Evolutionary conservation across 2,113 vertebrate genomes (phyloP), one percentile per base, ranked within the genome.

Genomic region (Merops nubicus): DNA sequence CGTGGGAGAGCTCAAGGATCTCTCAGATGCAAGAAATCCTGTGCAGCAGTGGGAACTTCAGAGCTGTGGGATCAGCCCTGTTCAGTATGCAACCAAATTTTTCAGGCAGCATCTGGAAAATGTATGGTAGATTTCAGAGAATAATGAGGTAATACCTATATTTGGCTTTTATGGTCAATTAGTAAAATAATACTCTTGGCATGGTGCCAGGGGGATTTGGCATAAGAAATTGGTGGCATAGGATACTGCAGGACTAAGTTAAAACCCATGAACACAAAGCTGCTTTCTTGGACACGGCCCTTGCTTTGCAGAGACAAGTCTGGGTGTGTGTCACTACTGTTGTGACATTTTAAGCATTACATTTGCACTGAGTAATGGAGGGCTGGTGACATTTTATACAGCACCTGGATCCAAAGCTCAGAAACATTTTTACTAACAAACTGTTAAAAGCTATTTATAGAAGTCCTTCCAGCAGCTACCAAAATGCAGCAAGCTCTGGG

Each of bases 101-200:
- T 75, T 86, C 59, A 47, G 73, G 51, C 83, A 79, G 50, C 90
- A 77, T 84, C 93, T 95, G 90, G 90, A 81, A 94, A 86, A 93
- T 64, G 60, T 45, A 8, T 6, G 43, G 56, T 29, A 69, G 68
- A 45, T 93, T 90, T 83, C n/a, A 83, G 64, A 64, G 75, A 70
- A 67, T 59, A 42, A 76, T 77, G 85, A 93, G 51, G 63, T 74
- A 83, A 91, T 91, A 51, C 82, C 85, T 95, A 2, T 67, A 59
- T 85, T 95, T 75, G 79, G 78, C 85, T 93, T 88, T 67, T 88
- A 40, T 4, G 16, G 89, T 62, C 74, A 91, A 38, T 89, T 91
- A 88, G 85, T 62, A 89, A 95, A 90, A 77, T 4, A 15, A 91
- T 79, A 57, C 70, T 63, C 62, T 21, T 91, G 91, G 91, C 60